Base-by-base conservation (phyloP, 1,140 invertebrate species). In the Nasonia vitripennis region DNA sequence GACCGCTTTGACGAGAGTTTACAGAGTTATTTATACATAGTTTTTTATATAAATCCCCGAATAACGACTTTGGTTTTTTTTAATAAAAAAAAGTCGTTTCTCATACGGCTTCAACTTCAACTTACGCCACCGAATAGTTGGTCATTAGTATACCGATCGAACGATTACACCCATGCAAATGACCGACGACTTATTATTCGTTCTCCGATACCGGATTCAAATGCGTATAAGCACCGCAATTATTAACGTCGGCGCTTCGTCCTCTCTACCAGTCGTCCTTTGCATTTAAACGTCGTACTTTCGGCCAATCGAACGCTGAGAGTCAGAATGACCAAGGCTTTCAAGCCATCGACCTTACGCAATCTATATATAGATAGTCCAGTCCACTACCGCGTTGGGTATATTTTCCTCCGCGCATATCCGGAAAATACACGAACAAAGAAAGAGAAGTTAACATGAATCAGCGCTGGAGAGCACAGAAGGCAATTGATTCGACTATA, bases 211-310 rank as follows among this genome's bases (percentile, higher is more conserved):
- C 34, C 4, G 34, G 34, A 45, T 45, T 45, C 41, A 62, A 34
- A 12, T n/a, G 70, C 5, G 11, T 11, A 14, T 73, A 73, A 37
- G 23, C 34, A 73, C 70, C 27, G 55, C 20, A 11, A 45, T 37
- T 75, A 75, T 45, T 75, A 75, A 75, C 74, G 17, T 74, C 41
- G 41, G 41, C 9, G 41, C 41, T 20, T 27, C 17, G 41, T 45
- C 73, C 12, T 51, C 67, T 68, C 67, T 6, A n/a, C 68, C 4
- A 31, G 34, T 14, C 34, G 34, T 9, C 45, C 62, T 62, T 51
- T 31, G 67, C 75, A 84, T 84, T 84, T 78, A 73, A 79, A 79
- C 79, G 68, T 77, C 37, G 12, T 45, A 70, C 31, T 78, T 70
- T 83, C 34, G 14, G 14, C 80, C 78, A 80, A 80, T 80, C 48